phyloP scores from a whole-genome alignment of 2,888 invertebrate species.

The Parthenolecanium corni region DNA sequence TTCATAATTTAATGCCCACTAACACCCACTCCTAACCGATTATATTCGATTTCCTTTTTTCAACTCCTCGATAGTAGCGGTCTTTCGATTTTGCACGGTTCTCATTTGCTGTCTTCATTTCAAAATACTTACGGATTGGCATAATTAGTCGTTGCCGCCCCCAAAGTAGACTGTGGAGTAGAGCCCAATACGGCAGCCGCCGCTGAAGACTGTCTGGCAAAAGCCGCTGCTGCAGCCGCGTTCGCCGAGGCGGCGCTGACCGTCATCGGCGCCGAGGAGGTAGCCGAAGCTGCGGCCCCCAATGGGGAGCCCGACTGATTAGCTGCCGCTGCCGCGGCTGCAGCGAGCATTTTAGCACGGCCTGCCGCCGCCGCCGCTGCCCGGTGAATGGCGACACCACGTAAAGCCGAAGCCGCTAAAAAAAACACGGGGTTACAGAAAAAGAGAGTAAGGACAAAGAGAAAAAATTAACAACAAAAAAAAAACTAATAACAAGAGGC shows the following conservation, averaged over 20 bases:
- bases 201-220: constrained; percentile 55
- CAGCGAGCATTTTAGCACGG: constrained; percentile 27
- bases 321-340: constrained; percentile 41
- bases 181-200: constrained; percentile 58
- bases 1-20: too few species aligned
- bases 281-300: constrained; percentile 47
- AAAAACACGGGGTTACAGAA: constrained; percentile 34
- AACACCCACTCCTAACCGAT: too few species aligned
- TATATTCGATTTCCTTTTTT: too few species aligned
- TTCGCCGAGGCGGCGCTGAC: constrained; percentile 10
- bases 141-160: constrained; percentile 7
- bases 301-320: background rate
- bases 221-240: constrained; percentile 54
- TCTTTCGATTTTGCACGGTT: background rate
- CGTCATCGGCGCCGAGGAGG: constrained; percentile 45
- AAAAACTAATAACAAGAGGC: too few species aligned
- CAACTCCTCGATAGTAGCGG: too few species aligned
- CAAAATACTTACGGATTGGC: constrained; percentile 15
- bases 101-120: background rate
- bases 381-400: constrained; percentile 73
- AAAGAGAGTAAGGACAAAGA: too few species aligned
- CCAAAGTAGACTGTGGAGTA: constrained; percentile 28
- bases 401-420: constrained; percentile 59
- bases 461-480: too few species aligned
- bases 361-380: constrained; percentile 38